Evolutionary conservation across 2,888 invertebrate genomes (phyloP), one percentile per base, ranked within the genome.

Genomic region (Melieria omissa): DNA sequence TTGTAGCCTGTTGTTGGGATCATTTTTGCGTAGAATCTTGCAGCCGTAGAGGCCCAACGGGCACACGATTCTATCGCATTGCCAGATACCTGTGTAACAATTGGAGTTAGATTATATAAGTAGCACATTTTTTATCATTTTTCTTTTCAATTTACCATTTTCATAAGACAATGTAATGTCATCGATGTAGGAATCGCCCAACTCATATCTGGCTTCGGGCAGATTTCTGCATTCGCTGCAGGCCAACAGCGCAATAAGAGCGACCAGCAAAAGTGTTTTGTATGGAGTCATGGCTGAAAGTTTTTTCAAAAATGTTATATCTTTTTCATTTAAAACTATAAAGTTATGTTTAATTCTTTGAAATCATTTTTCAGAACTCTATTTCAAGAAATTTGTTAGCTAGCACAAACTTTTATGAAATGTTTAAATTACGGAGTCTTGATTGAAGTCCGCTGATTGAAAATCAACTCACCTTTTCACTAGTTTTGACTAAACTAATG

Each of bases 261-360:
- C 8, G 58, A 10, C 10, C 0, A 12, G 42, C 16, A 42, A 16
- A 42, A 42, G 8, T 16, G 16, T 41, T 29, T 58, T 5, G 29
- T 8, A 14, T n/a, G 14, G 14, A 12, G 14, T 44, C 7, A 44
- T 10, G 29, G 16, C 16, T 57, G 14, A 4, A 29, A 9, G 16
- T 54, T 2, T 14, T 54, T 54, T 54, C 16, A 12, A 54, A 14
- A 54, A 54, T 10, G 10, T 12, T 14, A n/a, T 61, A 61, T 44
- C n/a, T 61, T 14, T 61, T 42, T 14, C 61, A 61, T 45, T 45
- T 44, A 45, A 44, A n/a, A n/a, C 61, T n/a, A 4, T 58, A 12
- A 58, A 4, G 42, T 58, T 41, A 41, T 29, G 3, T 29, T 29
- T 29, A 3, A 2, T 29, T 29, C 29, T 29, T 29, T 29, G 29